These are phyloP conservation scores for Actinopyga echinites DNA, from an alignment of 53 echinoderm and acorn worm genomes.

Conservation along the genomic window DNA sequence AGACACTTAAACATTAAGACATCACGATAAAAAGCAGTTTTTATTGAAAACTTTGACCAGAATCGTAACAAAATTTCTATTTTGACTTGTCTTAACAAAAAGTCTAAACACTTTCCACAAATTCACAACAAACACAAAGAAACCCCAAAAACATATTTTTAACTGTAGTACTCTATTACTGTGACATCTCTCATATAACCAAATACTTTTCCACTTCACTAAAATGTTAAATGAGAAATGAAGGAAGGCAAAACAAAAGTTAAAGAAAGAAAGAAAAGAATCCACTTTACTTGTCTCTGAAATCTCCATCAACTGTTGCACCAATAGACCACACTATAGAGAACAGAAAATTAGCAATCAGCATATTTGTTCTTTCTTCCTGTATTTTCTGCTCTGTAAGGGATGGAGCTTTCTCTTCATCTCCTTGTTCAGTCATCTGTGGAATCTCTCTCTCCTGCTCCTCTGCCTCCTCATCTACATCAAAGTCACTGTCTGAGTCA, in stretches of 20 bases:
- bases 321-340: slow-evolving; percentile 92
- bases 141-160: too few relatives aligned
- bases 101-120: too few relatives aligned
- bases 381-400: slow-evolving; percentile 88
- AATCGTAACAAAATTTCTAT: too few relatives aligned
- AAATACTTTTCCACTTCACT: too few relatives aligned
- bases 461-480: slow-evolving; percentile 39
- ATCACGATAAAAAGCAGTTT: not conserved
- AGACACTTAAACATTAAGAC: not conserved
- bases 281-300: slow-evolving; percentile 76
- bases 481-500: slow-evolving; percentile 47
- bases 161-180: too few relatives aligned
- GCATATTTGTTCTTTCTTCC: slow-evolving; percentile 91
- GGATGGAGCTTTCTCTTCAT: slow-evolving; percentile 51
- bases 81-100: too few relatives aligned
- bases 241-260: too few relatives aligned
- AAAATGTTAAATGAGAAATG: too few relatives aligned
- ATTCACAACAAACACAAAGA: too few relatives aligned
- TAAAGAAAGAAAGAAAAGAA: too few relatives aligned
- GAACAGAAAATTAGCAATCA: slow-evolving; percentile 90
- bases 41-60: not conserved
- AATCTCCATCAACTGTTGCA: slow-evolving; percentile 79
- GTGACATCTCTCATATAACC: too few relatives aligned
- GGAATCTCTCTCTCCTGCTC: slow-evolving; percentile 59
- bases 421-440: slow-evolving; percentile 58